A percentile compares a stretch with the other conserved stretches of the same genome.
Evolutionary conservation across 2,888 invertebrate genomes (phyloP).

Genomic region (Dryobotodes eremita): DNA sequence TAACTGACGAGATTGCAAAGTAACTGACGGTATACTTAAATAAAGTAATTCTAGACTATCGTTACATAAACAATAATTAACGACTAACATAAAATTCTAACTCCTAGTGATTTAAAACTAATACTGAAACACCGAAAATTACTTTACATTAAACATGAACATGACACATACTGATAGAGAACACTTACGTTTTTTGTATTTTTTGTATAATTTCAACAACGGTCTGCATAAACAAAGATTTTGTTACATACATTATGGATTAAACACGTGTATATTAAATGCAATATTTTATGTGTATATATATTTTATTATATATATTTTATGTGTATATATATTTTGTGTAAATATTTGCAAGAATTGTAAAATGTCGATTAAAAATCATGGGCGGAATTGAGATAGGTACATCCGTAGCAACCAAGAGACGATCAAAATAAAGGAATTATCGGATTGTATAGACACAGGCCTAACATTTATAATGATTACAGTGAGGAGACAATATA

Average conservation of each 20-base stretch:
- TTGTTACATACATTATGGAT: slow-evolving; percentile 68
- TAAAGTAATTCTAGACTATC: slow-evolving; percentile 81
- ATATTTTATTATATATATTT: no score
- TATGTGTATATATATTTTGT: no score
- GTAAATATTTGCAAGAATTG: slow-evolving; percentile 44
- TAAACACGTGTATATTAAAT: slow-evolving; percentile 54
- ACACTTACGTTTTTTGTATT: slow-evolving; percentile 73
- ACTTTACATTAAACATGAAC: slow-evolving; percentile 76
- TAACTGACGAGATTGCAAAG: slow-evolving; percentile 74
- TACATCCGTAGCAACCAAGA: slow-evolving; percentile 45
- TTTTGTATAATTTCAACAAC: slow-evolving; percentile 79
- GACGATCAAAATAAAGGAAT: slow-evolving; percentile 32
- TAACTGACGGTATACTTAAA: slow-evolving; percentile 83
- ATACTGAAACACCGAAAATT: slow-evolving; percentile 85
- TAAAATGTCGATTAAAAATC: slow-evolving; percentile 71
- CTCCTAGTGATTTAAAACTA: slow-evolving; percentile 88
- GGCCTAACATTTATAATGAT: slow-evolving; percentile 20
- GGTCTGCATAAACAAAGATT: slow-evolving; percentile 83
- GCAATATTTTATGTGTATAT: slow-evolving; percentile 66
- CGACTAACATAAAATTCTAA: slow-evolving; percentile 88
- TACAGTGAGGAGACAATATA: slow-evolving; percentile 11
- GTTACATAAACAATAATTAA: slow-evolving; percentile 88
- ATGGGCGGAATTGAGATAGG: slow-evolving; percentile 66
- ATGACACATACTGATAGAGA: slow-evolving; percentile 77
- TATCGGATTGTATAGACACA: slow-evolving; percentile 18